Evolutionary conservation across 2,888 invertebrate genomes (phyloP).

Genomic region (Unio delphinus): DNA sequence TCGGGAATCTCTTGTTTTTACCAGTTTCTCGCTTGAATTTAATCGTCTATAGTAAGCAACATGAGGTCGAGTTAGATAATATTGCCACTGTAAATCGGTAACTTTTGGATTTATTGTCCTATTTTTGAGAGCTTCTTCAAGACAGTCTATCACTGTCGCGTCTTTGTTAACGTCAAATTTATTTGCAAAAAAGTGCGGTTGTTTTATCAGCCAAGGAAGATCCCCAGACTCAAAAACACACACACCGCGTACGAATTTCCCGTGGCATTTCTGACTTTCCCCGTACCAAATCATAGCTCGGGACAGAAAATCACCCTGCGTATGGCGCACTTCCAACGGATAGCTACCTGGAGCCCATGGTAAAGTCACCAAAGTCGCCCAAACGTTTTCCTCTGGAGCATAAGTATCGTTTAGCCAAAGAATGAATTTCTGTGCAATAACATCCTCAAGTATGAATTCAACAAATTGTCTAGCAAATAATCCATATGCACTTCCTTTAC

Average conservation of each 20-base stretch:
- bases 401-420: conserved; percentile 43
- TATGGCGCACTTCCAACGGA: conserved; percentile 39
- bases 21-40: too few species aligned
- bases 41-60: conserved; percentile 14
- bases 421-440: conserved; percentile 22
- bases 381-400: conserved; percentile 45
- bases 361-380: conserved; percentile 40
- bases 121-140: conserved; percentile 28
- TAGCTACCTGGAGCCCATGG: conserved; percentile 51
- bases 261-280: conserved; percentile 38
- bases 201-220: conserved; percentile 47
- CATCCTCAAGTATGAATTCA: conserved; percentile 36
- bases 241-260: conserved; percentile 37
- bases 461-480: conserved; percentile 40
- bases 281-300: conserved; percentile 48
- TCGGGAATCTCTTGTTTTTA: too few species aligned
- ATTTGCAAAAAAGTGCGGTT: conserved; percentile 65
- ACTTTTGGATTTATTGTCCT: conserved; percentile 15
- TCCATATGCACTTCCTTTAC: conserved; percentile 41
- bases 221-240: conserved; percentile 52
- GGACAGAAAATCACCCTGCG: conserved; percentile 37
- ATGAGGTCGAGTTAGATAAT: conserved; percentile 33
- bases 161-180: conserved; percentile 49
- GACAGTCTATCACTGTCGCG: conserved; percentile 43
- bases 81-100: conserved; percentile 22